Conservation (phyloP, 2,797 vertebrate genomes). For the Tapera naevia region DNA sequence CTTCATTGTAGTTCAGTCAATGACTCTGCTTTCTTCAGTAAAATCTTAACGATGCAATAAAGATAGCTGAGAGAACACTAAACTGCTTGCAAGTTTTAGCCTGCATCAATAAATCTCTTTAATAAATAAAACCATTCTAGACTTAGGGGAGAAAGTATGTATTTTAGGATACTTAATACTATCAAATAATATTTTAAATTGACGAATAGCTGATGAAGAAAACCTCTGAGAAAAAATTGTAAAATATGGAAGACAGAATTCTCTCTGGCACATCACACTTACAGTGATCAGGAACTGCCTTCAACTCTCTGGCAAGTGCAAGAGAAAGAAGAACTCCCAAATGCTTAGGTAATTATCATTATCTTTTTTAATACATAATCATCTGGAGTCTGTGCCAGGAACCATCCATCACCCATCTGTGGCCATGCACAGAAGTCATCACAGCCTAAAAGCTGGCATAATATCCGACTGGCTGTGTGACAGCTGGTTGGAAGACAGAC, state of each 20-base stretch:
- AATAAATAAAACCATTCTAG: not conserved
- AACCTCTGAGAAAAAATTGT: not conserved
- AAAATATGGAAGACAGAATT: not conserved
- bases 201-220: not conserved
- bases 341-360: constrained; percentile 52
- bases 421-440: not conserved
- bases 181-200: not conserved
- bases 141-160: not conserved
- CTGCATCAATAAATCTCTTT: not conserved
- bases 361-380: constrained; percentile 45
- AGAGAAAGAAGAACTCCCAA: constrained; percentile 20
- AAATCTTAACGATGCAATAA: not conserved
- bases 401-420: constrained; percentile 52
- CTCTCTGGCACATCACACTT: not conserved
- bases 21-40: not conserved
- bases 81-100: not conserved
- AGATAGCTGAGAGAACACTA: not conserved
- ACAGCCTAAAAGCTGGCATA: not conserved
- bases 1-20: not conserved
- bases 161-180: not conserved
- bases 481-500: constrained; percentile 3
- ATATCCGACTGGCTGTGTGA: not conserved
- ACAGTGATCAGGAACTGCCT: not conserved
- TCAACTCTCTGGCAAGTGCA: not conserved
- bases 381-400: constrained; percentile 19